Base-by-base conservation (phyloP, 2,797 vertebrate species). In the Microctenopoma stevenorrisi region DNA sequence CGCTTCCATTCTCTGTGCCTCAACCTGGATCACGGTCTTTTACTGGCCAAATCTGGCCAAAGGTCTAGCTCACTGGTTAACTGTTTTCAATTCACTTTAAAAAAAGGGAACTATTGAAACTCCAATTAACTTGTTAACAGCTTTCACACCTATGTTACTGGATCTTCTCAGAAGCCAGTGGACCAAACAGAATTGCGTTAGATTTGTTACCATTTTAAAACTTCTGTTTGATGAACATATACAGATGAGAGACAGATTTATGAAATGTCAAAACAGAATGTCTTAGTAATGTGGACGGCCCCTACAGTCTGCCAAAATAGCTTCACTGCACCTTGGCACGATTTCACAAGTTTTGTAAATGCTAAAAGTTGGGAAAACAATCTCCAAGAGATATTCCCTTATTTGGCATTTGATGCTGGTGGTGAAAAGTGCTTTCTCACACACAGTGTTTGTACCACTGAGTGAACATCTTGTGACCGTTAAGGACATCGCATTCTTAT, bases 61-160 rank as follows among this genome's bases (percentile, higher is more conserved):
- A 28, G 67, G 51, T 66, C 33, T 33, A 56, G 51, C 53, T 18
- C 7, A 7, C 70, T 49, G 76, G 62, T 82, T 56, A 72, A 78
- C 82, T 74, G 68, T 68, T 84, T 81, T 62, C 46, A 54, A 52
- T 86, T 88, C 83, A 78, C 77, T 83, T 80, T 53, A 71, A 70
- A 72, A 72, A 22, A 68, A 35, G 30, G 42, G 40, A 22, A 60
- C 42, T 42, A 42, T 67, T 55, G 46, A 60, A 75, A 65, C 58
- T 74, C 35, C 55, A 66, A 35, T 42, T 40, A 63, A 68, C 53
- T 67, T 68, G 59, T 74, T 68, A 64, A 61, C 52, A 26, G 42
- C 46, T 37, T 62, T 68, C 48, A 46, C 65, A 69, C 16, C 37
- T 61, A 42, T 28, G 5, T 58, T 58, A 62, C 14, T 70, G 57